Evolutionary conservation across 2,888 invertebrate genomes (phyloP).

Genomic region (Oasisia sp.): DNA sequence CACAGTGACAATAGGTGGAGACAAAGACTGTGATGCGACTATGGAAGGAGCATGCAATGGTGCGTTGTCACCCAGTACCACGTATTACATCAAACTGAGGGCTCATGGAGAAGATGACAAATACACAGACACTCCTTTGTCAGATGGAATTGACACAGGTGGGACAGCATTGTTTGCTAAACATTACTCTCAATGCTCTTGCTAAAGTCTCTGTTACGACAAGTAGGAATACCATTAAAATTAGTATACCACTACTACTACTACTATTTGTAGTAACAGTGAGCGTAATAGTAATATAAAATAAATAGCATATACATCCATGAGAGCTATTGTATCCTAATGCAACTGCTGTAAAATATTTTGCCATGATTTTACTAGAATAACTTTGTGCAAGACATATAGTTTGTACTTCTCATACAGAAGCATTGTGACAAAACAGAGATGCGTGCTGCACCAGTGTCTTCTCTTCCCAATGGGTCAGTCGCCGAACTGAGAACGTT

Average conservation of each 20-base stretch:
- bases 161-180: not conserved
- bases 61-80: not conserved
- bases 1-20: not conserved
- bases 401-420: no score
- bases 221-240: not conserved
- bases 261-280: no score
- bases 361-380: no score
- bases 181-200: not conserved
- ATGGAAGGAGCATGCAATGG: not conserved
- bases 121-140: not conserved
- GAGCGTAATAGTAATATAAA: no score
- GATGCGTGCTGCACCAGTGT: no score
- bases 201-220: not conserved
- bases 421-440: no score
- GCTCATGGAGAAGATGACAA: not conserved
- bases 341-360: no score
- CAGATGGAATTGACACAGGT: not conserved
- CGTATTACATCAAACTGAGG: not conserved
- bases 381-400: no score
- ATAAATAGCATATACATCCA: no score
- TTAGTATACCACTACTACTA: not conserved
- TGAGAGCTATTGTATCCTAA: no score
- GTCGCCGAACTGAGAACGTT: no score
- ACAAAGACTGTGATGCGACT: not conserved
- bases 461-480: no score